Base-by-base conservation (phyloP, 1,140 invertebrate genomes). In the Maconellicoccus hirsutus region DNA sequence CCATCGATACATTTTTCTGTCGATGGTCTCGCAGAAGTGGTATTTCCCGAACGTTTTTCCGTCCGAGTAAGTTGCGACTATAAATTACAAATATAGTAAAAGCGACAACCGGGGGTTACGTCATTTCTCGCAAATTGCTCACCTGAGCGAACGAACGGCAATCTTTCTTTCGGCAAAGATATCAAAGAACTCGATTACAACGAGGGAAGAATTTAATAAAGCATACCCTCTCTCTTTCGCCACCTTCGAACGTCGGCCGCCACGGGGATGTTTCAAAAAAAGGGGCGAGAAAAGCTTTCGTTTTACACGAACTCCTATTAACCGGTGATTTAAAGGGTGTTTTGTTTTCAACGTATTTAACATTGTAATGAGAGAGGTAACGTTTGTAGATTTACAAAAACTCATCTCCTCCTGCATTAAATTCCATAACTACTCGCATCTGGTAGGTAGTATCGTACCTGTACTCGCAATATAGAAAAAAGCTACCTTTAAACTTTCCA, bases 191-290 rank as follows among this genome's bases (percentile, higher is more conserved):
- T 66, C 61, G 61, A 66, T 66, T 66, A 66, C 61, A 19, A 23
- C 42, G 42, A 66, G 61, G 61, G 61, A 66, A 66, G 61, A 66
- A 66, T 66, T 66, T 66, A 66, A 66, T 66, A 66, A 66, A 66
- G 61, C 61, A 66, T 66, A 66, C 61, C 14, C 52, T 4, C 16
- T 16, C n/a, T 6, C 21, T n/a, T n/a, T n/a, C 16, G 21, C 52
- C 52, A 3, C 29, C 29, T 33, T 12, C n/a, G n/a, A n/a, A 33
- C 29, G 4, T 12, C 29, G 29, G 29, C 29, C 12, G 29, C 29
- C 29, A 6, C 14, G 25, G 19, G 61, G 61, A 25, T 66, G 19
- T 25, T 14, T 25, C 1, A 25, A 8, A 23, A 66, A 66, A 66
- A 26, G 61, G 61, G 61, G 21, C 16, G 61, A 59, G 52, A 66